These are phyloP conservation scores for Sympetrum striolatum DNA, from an alignment of 2,888 invertebrate genomes.

Conservation along the genomic window DNA sequence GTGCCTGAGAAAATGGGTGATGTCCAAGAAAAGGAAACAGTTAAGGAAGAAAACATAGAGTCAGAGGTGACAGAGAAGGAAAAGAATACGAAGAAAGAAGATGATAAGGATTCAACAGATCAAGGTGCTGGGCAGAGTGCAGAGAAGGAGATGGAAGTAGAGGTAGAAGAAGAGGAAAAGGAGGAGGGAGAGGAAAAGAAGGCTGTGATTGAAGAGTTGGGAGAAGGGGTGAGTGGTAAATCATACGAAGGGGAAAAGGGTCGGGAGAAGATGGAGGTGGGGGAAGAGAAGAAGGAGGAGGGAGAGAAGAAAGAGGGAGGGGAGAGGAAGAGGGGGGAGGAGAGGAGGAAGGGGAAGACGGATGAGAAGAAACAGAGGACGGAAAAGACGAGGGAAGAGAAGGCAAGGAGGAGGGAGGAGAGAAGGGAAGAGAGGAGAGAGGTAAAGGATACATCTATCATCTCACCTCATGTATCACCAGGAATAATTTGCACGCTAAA, in stretches of 20 bases:
- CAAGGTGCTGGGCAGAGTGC: neutral
- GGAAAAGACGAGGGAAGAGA: neutral
- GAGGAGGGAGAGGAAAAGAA: neutral
- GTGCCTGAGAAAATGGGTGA: neutral
- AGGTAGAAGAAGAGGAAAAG: neutral
- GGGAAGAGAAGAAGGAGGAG: neutral
- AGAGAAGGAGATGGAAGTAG: neutral
- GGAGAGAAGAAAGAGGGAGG: neutral
- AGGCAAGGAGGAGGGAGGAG: neutral
- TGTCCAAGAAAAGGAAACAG: neutral
- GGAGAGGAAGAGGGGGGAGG: constrained; percentile 11
- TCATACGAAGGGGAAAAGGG: neutral
- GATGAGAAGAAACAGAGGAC: neutral
- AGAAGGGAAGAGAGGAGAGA: neutral
- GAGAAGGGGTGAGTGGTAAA: neutral
- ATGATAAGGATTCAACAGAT: neutral
- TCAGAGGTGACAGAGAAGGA: neutral
- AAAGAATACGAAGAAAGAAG: neutral
- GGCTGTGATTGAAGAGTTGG: neutral
- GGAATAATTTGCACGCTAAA: constrained; percentile 10
- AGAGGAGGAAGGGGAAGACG: neutral
- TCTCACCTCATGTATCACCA: neutral
- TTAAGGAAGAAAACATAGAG: neutral
- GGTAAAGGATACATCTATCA: neutral
- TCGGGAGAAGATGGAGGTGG: neutral